These are phyloP conservation scores for Fragum sueziense DNA, from an alignment of 2,888 invertebrate genomes.

Conservation along the genomic window DNA sequence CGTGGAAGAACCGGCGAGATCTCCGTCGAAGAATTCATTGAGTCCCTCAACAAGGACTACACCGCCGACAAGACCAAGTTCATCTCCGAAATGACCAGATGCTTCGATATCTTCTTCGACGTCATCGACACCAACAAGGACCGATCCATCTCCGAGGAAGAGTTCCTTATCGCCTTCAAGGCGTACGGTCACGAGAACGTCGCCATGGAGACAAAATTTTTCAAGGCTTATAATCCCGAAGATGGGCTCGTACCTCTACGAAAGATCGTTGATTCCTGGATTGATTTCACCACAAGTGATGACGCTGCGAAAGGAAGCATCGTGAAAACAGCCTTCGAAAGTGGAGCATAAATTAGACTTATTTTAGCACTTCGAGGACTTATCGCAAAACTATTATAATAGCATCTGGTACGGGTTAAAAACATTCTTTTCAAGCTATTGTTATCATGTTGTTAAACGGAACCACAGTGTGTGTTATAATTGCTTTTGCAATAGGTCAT, in stretches of 20 bases:
- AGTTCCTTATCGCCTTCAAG: slow-evolving; percentile 66
- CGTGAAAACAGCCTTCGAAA: slow-evolving; percentile 63
- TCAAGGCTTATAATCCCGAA: slow-evolving; percentile 53
- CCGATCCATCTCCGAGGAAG: slow-evolving; percentile 64
- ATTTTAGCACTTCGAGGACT: too few species aligned
- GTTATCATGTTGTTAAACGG: too few species aligned
- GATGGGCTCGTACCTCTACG: slow-evolving; percentile 61
- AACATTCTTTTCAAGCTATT: too few species aligned
- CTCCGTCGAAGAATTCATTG: slow-evolving; percentile 51
- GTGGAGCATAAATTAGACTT: slow-evolving; percentile 38
- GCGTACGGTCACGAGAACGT: slow-evolving; percentile 69
- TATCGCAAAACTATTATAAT: too few species aligned
- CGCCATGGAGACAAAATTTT: slow-evolving; percentile 62
- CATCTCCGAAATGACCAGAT: slow-evolving; percentile 49
- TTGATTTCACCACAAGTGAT: slow-evolving; percentile 53
- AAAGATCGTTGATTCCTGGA: slow-evolving; percentile 64
- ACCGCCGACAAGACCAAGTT: slow-evolving; percentile 58
- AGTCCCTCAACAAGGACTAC: slow-evolving; percentile 39
- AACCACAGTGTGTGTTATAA: too few species aligned
- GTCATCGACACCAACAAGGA: slow-evolving; percentile 70
- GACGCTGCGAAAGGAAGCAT: slow-evolving; percentile 56
- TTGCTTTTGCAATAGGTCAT: too few species aligned
- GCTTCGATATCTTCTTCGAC: slow-evolving; percentile 65
- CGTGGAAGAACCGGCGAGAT: slow-evolving; percentile 55
- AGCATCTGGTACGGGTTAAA: too few species aligned